Evolutionary conservation across 2,888 invertebrate species (phyloP), one percentile per base, ranked within the genome.

Genomic region (Lithophane ornitopus): DNA sequence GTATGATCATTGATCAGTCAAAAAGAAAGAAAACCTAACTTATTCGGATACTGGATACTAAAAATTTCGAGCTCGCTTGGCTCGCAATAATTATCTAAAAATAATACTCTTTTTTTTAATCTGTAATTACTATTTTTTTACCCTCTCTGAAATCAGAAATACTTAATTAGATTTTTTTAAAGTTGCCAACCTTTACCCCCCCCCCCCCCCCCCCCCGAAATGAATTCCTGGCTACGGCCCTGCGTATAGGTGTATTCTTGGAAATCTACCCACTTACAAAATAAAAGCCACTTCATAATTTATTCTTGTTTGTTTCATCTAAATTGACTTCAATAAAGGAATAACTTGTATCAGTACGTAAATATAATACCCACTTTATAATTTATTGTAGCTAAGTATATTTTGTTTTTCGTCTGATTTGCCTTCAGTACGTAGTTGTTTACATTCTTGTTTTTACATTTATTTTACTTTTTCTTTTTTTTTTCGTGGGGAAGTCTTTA

Each of bases 361-460:
- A 72, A 44, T 28, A 69, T 22, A 56, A 71, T 41, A 34, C 19
- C 19, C 22, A 73, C 19, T 41, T 49, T 6, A 41, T 7, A 74
- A 34, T 56, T 22, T 39, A 58, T 46, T 46, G 19, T 28, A 74
- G 49, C 14, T n/a, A 26, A 26, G 12, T 54, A n/a, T 54, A n/a
- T 54, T 11, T 28, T 41, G 49, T 49, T 75, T 74, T 74, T 49
- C 49, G 11, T 41, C 28, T n/a, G 14, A 22, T 49, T 61, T 28
- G 11, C 52, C 19, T 49, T 65, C 14, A 34, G n/a, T 44, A 16
- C 14, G 19, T 34, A 26, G 26, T 26, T 58, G 73, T 46, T 58
- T 22, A 49, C 49, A 19, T 19, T 49, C 19, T 19, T 49, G 46
- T 19, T 49, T 49, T 19, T 49, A 8, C 9, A 52, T 52, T 52